Conservation (phyloP, 1,140 invertebrate genomes). For the Leptonema lineaticorne region DNA sequence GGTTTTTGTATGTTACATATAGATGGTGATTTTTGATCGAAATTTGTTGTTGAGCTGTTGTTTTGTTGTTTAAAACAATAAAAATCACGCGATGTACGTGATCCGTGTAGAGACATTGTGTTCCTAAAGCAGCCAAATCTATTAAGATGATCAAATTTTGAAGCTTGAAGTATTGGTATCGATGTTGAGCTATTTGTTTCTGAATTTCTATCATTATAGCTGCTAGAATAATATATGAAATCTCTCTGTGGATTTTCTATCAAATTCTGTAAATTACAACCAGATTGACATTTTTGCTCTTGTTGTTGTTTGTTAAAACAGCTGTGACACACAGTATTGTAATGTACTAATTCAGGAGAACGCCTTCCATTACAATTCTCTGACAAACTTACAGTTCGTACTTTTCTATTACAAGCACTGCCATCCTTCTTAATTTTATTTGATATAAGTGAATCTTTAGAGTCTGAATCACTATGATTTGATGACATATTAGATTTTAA, state of each 20-base stretch:
- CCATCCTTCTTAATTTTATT: slow-evolving; percentile 20
- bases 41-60: background rate
- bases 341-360: slow-evolving; percentile 28
- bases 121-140: slow-evolving; percentile 52
- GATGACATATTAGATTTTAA: slow-evolving; percentile 47
- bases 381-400: slow-evolving; percentile 5
- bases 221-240: background rate
- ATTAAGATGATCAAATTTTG: slow-evolving; percentile 52
- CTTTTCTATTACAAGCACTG: slow-evolving; percentile 13
- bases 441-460: background rate
- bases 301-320: slow-evolving; percentile 1
- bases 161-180: slow-evolving; percentile 54
- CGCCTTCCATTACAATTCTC: slow-evolving; percentile 15
- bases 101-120: slow-evolving; percentile 27
- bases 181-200: slow-evolving; percentile 48
- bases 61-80: slow-evolving; percentile 31
- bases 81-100: slow-evolving; percentile 22
- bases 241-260: background rate
- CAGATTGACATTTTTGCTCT: background rate
- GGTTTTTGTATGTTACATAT: no score
- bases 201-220: background rate
- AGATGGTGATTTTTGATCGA: slow-evolving; percentile 31
- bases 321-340: slow-evolving; percentile 3
- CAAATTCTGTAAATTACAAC: background rate
- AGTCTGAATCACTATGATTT: slow-evolving; percentile 43